Percentiles rank a stretch among this genome's conserved stretches.
These are phyloP conservation scores for Rallus crepitans DNA, from an alignment of 2,797 vertebrate genomes.

Conservation along the genomic window DNA sequence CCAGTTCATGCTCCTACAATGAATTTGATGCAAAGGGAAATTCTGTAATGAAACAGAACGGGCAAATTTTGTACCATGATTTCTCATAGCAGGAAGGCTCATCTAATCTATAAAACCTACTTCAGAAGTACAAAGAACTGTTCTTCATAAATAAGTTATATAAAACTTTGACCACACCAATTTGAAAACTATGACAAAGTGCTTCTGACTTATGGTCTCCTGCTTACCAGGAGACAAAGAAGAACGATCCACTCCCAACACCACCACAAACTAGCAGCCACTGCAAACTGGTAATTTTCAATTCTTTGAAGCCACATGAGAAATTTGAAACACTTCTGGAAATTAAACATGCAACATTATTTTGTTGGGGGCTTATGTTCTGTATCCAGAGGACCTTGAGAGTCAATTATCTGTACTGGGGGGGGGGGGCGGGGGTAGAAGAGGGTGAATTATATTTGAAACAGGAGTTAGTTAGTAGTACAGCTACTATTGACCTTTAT, in stretches of 20 bases:
- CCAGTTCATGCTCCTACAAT: background rate
- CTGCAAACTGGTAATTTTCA: background rate
- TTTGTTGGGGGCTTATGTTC: background rate
- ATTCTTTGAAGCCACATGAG: background rate
- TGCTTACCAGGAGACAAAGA: background rate
- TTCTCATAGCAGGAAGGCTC: background rate
- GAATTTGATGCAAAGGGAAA: background rate
- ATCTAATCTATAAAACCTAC: background rate
- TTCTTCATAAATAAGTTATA: background rate
- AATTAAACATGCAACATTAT: background rate
- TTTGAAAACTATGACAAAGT: background rate
- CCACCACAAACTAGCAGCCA: background rate
- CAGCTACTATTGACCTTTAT: background rate
- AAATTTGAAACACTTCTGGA: background rate
- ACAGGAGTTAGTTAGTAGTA: background rate
- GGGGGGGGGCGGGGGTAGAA: accelerated
- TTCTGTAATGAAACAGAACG: background rate
- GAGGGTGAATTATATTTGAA: background rate
- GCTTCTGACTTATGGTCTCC: background rate
- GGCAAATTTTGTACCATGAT: background rate
- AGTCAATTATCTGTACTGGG: background rate
- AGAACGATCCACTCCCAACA: background rate
- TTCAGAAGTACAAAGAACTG: background rate
- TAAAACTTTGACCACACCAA: background rate
- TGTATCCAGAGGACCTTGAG: background rate